Evolutionary conservation across 2,888 invertebrate genomes (phyloP), one percentile per base, ranked within the genome.

Genomic region (Hermaeophaga mercurialis): DNA sequence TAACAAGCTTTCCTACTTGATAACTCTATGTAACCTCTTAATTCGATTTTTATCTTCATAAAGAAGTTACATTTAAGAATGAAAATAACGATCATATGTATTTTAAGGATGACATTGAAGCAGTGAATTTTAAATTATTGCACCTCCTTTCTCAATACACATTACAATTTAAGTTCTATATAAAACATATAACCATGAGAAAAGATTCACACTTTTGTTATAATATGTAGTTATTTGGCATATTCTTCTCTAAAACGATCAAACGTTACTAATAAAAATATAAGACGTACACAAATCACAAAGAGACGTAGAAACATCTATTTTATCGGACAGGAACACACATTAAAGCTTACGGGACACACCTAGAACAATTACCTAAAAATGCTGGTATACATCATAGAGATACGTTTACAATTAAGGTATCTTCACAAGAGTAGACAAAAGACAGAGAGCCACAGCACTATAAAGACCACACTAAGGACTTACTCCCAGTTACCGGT

Each of bases 401-500:
- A 53, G 53, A 39, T 56, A 58, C 55, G 54, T 50, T 50, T 43
- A 61, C 41, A 39, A 28, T 39, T 22, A 49, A 36, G 17, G 49
- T 48, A 24, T 49, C 49, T 49, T 49, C 26, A 39, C 19, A 39
- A 36, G 38, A 33, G 38, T 44, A 53, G 48, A 55, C 47, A 33
- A 61, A 44, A 49, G 38, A 46, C 33, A 17, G 39, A 61, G 56
- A 58, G 57, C 52, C 61, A 63, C 58, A 58, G 49, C 39, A 47
- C 11, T 38, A 26, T 38, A 59, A 52, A 47, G 52, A 48, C 62
- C 59, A 66, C 63, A 64, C 56, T 50, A 52, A 57, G 58, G 65
- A 72, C 73, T 73, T 74, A 74, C 74, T 71, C 66, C 72, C 73
- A 52, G 67, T 59, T 28, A 58, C 26, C 49, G 63, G 62, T 43